These are phyloP conservation scores for Saxidomus purpurata DNA, from an alignment of 1,140 invertebrate genomes.

Conservation along the genomic window DNA sequence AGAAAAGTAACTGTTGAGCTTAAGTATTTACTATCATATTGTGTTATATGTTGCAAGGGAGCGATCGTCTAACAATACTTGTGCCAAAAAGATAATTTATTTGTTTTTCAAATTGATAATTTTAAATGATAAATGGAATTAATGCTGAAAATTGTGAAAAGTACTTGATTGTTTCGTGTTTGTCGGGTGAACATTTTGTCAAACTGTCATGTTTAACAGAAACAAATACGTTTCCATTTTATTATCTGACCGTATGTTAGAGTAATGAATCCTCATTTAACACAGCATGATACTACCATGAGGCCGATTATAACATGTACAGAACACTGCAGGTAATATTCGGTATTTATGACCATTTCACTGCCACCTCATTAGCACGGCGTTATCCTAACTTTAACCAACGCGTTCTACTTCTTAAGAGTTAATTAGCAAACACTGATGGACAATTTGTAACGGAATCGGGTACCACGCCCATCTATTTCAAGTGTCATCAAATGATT, in stretches of 20 bases:
- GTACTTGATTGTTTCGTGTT: no score
- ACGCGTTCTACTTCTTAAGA: neutral
- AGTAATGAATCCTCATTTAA: neutral
- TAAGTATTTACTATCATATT: no score
- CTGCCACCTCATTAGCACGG: constrained; percentile 12
- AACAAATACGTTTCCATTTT: neutral
- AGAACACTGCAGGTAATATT: neutral
- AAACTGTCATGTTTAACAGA: neutral
- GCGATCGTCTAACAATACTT: no score
- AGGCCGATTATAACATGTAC: neutral
- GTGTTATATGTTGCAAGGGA: no score
- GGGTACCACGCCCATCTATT: neutral
- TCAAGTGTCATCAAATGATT: constrained; percentile 36
- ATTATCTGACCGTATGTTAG: constrained; percentile 5
- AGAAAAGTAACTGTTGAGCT: no score
- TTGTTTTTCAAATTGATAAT: no score
- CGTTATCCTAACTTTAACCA: neutral
- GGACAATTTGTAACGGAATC: constrained; percentile 29
- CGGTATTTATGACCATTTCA: neutral
- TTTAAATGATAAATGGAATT: no score
- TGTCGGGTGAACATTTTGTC: no score
- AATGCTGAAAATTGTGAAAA: no score
- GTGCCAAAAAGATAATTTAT: no score
- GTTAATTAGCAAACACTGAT: constrained; percentile 15
- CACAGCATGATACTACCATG: neutral